A percentile compares a stretch with the other conserved stretches of the same genome.
Evolutionary conservation across 2,113 vertebrate genomes (phyloP).

Genomic region (Tetrao urogallus): DNA sequence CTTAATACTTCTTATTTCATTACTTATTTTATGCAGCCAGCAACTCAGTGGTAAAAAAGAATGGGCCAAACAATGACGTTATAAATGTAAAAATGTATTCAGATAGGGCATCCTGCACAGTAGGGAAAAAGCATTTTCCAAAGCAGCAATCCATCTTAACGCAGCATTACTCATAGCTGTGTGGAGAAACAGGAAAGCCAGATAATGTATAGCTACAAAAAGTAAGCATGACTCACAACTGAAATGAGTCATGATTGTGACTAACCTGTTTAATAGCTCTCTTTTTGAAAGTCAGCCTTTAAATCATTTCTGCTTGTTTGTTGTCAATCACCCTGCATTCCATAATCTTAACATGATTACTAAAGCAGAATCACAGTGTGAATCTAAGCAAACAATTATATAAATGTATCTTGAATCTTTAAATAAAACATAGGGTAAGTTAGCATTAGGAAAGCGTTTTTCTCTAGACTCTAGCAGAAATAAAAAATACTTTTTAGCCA

Average conservation of each 20-base stretch:
- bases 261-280: constrained; percentile 42
- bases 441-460: not conserved
- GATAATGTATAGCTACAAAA: constrained; percentile 23
- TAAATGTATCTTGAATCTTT: not conserved
- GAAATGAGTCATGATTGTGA: constrained; percentile 48
- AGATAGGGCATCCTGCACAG: not conserved
- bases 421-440: not conserved
- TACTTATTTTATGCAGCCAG: not conserved
- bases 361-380: not conserved
- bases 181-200: not conserved
- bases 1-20: not conserved
- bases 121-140: constrained; percentile 2
- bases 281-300: not conserved
- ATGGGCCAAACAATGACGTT: not conserved
- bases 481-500: not conserved
- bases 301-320: not conserved
- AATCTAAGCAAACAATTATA: not conserved
- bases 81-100: not conserved
- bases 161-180: not conserved
- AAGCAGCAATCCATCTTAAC: not conserved
- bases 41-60: not conserved
- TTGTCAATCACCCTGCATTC: not conserved
- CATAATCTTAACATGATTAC: not conserved
- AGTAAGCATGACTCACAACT: constrained; percentile 23
- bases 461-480: not conserved